Evolutionary conservation across 2,888 invertebrate genomes (phyloP).

Genomic region (Acanthosoma haemorrhoidale): DNA sequence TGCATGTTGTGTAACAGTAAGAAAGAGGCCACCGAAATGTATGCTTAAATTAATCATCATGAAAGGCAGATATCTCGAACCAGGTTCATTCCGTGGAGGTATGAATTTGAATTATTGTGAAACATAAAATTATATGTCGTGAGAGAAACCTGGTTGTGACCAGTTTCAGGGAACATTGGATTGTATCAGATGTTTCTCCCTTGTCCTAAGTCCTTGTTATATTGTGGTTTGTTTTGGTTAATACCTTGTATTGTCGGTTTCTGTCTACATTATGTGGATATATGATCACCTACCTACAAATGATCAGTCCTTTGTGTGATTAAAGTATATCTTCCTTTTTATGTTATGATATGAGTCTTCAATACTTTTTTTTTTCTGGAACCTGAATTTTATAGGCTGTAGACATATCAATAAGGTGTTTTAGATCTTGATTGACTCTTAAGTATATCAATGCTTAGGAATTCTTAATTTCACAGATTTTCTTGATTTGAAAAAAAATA

Average conservation of each 20-base stretch:
- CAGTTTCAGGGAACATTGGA: not conserved
- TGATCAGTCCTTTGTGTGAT: too few relatives aligned
- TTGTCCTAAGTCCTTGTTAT: not conserved
- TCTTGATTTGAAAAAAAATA: too few relatives aligned
- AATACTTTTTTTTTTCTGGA: too few relatives aligned
- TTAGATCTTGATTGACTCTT: too few relatives aligned
- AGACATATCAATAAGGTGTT: too few relatives aligned
- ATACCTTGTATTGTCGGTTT: constrained; percentile 17
- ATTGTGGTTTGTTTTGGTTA: not conserved
- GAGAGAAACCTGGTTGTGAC: not conserved
- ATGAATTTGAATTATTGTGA: not conserved
- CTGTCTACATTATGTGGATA: too few relatives aligned
- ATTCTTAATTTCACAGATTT: too few relatives aligned
- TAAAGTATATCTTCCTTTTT: too few relatives aligned
- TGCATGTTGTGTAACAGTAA: constrained; percentile 23
- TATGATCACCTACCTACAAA: too few relatives aligned
- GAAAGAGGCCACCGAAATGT: constrained; percentile 32
- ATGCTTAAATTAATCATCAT: constrained; percentile 31
- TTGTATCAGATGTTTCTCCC: not conserved
- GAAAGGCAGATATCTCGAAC: constrained; percentile 30
- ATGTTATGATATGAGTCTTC: too few relatives aligned
- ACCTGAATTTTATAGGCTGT: too few relatives aligned
- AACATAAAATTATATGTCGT: not conserved
- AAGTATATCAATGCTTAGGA: too few relatives aligned
- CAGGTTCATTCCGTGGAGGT: constrained; percentile 33